Evolutionary conservation across 2,113 vertebrate genomes (phyloP), one percentile per base, ranked within the genome.

Genomic region (Megalops atlanticus): DNA sequence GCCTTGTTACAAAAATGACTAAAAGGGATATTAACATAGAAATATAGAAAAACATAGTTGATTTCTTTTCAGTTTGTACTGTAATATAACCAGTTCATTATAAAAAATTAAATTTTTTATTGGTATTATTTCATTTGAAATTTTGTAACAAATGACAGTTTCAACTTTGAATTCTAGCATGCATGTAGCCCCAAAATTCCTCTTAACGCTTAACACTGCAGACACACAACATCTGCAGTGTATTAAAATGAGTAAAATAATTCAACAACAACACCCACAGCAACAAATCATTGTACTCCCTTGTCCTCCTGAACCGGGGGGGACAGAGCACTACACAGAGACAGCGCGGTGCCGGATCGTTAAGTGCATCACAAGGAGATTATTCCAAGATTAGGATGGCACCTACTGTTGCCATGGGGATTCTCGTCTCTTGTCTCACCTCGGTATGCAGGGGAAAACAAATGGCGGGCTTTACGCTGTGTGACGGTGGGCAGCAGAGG

Each of bases 381-480:
- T 75, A 91, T 85, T 83, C 39, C 41, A 75, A 84, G 85, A 89
- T 86, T 84, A 85, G 88, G 82, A 58, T 85, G 87, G 84, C 85
- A 85, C 79, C 45, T 77, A 69, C 86, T 81, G 89, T 91, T 91
- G 79, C 89, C 87, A 89, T 92, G 89, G 85, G 77, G 39, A 93
- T 87, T 68, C 58, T 40, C 74, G 15, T 76, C 71, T 72, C 83
- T 82, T 87, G 78, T 86, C 82, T 86, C 10, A 36, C 83, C 16
- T 73, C 83, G 86, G 81, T 78, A 83, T 76, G 80, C 11, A 16
- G 40, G 84, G 31, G 71, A 80, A 71, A 58, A 70, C n/a, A 36
- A 43, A 80, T 72, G 71, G 38, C 47, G 76, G 70, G 76, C 76
- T 74, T 74, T 74, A 81, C 54, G 70, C 58, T 10, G 45, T 41